phyloP scores from a whole-genome alignment of 2,113 vertebrate genomes.

The Leucopsar rothschildi region DNA sequence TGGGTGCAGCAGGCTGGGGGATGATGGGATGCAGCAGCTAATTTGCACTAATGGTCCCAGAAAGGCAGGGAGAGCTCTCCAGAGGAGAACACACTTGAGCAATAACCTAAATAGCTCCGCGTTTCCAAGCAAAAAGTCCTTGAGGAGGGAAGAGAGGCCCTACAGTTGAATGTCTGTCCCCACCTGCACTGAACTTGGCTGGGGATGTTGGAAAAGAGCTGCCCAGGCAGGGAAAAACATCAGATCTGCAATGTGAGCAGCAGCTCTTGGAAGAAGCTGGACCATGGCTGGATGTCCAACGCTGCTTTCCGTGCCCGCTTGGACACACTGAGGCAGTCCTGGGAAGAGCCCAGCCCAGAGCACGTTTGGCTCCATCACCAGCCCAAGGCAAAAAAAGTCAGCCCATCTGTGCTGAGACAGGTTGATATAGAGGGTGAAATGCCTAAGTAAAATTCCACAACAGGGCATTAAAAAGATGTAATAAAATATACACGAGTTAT shows the following conservation, averaged over 20 bases:
- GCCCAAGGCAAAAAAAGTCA: slow-evolving; percentile 16
- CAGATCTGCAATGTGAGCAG: not conserved
- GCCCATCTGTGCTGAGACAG: slow-evolving; percentile 26
- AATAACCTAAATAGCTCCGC: slow-evolving; percentile 37
- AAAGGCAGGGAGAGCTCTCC: slow-evolving; percentile 30
- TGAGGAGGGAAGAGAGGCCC: slow-evolving; percentile 22
- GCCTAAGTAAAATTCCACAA: slow-evolving; percentile 64
- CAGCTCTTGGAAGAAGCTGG: not conserved
- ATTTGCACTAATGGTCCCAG: slow-evolving; percentile 50
- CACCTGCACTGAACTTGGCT: not conserved
- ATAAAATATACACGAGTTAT: slow-evolving; percentile 68
- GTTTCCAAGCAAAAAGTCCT: slow-evolving; percentile 45
- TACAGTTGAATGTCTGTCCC: not conserved
- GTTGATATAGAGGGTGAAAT: slow-evolving; percentile 42
- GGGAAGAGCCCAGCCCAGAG: not conserved
- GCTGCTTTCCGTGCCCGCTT: rapidly evolving
- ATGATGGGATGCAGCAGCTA: slow-evolving; percentile 35
- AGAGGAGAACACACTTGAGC: slow-evolving; percentile 38
- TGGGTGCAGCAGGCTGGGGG: not conserved
- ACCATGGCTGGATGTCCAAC: not conserved
- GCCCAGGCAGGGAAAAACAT: not conserved
- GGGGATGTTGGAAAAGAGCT: not conserved
- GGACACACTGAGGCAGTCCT: not conserved
- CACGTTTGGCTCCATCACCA: not conserved
- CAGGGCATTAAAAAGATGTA: slow-evolving; percentile 57